phyloP scores from a whole-genome alignment of 2,888 invertebrate genomes.

The Aphodius granarius region DNA sequence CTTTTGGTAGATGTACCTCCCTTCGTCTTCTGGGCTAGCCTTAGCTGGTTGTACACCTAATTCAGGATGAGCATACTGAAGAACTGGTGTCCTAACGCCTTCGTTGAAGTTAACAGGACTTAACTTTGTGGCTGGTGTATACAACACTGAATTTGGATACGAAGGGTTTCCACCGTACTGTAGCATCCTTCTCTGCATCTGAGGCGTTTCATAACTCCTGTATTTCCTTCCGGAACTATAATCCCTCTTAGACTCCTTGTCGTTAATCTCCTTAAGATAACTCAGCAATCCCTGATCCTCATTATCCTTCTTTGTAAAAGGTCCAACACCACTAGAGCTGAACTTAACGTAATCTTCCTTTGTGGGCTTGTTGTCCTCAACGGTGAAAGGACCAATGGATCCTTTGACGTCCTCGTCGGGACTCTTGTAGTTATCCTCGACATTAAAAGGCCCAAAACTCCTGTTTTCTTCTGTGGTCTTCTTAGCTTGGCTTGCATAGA shows the following conservation, averaged over 20 bases:
- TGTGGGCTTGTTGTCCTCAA: slow-evolving; percentile 57
- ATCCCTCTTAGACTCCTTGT: slow-evolving; percentile 64
- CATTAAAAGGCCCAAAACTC: slow-evolving; percentile 57
- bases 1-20: slow-evolving; percentile 38
- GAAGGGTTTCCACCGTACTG: slow-evolving; percentile 64
- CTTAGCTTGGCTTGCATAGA: slow-evolving; percentile 51
- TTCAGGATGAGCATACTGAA: slow-evolving; percentile 81
- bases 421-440: slow-evolving; percentile 60
- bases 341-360: slow-evolving; percentile 38
- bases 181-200: slow-evolving; percentile 72
- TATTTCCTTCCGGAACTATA: slow-evolving; percentile 58
- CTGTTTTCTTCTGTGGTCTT: slow-evolving; percentile 19
- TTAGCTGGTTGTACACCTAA: slow-evolving; percentile 77
- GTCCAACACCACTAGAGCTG: slow-evolving; percentile 56
- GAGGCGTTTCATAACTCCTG: slow-evolving; percentile 55
- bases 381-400: slow-evolving; percentile 60
- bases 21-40: slow-evolving; percentile 54
- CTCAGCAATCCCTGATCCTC: slow-evolving; percentile 64
- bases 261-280: slow-evolving; percentile 69
- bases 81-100: slow-evolving; percentile 72
- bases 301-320: slow-evolving; percentile 66
- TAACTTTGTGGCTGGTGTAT: slow-evolving; percentile 62
- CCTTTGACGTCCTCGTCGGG: slow-evolving; percentile 54
- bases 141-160: slow-evolving; percentile 68
- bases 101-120: slow-evolving; percentile 66